Conservation (phyloP, 1,140 invertebrate genomes). For the Drosophila virilis region DNA sequence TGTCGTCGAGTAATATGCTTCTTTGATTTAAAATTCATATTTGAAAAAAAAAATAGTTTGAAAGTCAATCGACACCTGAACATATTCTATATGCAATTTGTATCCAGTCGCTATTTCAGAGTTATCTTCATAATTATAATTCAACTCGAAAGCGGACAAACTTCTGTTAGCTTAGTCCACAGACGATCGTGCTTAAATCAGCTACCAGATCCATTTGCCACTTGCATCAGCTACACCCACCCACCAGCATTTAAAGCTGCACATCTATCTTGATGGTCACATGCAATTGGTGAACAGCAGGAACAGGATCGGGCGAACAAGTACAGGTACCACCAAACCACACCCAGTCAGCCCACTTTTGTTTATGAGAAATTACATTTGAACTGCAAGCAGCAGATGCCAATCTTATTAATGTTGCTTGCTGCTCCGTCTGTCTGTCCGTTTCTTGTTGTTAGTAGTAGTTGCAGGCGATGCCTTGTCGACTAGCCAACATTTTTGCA, state of each 20-base stretch:
- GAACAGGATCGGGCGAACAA: slow-evolving; percentile 8
- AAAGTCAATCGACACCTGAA: no score
- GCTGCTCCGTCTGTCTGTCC: slow-evolving; percentile 22
- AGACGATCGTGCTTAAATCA: slow-evolving; percentile 37
- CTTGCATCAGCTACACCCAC: slow-evolving; percentile 35
- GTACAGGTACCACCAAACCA: slow-evolving; percentile 39
- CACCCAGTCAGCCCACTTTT: slow-evolving; percentile 76
- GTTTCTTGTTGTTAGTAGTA: slow-evolving; percentile 46
- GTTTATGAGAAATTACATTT: slow-evolving; percentile 83
- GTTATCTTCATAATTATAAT: no score
- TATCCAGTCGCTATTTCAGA: no score
- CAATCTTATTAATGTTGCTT: slow-evolving; percentile 78
- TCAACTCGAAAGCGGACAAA: background rate
- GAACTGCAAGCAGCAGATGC: slow-evolving; percentile 79
- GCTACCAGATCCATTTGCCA: slow-evolving; percentile 57
- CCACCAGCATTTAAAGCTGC: slow-evolving; percentile 38
- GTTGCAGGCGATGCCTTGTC: slow-evolving; percentile 75
- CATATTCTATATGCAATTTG: no score
- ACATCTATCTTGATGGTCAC: slow-evolving; percentile 68
- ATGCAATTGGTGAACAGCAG: slow-evolving; percentile 52
- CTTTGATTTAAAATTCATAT: no score
- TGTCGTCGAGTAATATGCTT: no score
- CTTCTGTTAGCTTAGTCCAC: background rate
- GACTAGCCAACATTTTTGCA: slow-evolving; percentile 82
- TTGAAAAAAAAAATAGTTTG: no score